These are phyloP conservation scores for Mystacides longicornis DNA, from an alignment of 2,888 invertebrate genomes.

Conservation along the genomic window DNA sequence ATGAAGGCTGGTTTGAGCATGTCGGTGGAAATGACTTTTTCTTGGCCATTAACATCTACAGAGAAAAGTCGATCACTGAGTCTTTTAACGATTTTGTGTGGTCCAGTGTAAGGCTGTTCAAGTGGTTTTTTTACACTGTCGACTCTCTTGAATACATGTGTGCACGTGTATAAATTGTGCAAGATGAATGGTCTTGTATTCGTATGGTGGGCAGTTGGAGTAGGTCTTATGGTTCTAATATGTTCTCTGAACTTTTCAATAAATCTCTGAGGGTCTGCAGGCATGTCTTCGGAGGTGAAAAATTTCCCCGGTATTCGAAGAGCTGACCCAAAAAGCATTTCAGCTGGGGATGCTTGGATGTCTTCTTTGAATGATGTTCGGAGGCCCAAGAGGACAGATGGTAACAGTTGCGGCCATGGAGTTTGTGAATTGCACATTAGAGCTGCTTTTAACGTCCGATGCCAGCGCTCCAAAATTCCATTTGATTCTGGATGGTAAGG, in stretches of 20 bases:
- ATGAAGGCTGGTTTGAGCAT: neutral
- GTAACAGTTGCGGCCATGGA: neutral
- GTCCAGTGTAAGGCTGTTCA: neutral
- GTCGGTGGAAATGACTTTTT: neutral
- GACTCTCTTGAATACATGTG: neutral
- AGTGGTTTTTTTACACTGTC: neutral
- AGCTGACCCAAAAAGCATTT: neutral
- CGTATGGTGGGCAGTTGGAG: neutral
- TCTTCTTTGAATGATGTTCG: neutral
- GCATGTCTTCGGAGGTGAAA: neutral
- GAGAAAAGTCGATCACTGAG: neutral
- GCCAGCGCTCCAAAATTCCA: too few relatives aligned
- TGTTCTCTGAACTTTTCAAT: neutral
- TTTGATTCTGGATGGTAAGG: too few relatives aligned
- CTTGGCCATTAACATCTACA: neutral
- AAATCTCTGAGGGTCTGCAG: neutral
- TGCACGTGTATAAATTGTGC: neutral
- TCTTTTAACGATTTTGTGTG: neutral
- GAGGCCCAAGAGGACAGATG: neutral
- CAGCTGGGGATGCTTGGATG: neutral
- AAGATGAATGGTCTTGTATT: neutral
- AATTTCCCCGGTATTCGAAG: neutral
- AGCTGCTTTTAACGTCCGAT: too few relatives aligned
- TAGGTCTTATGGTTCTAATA: neutral
- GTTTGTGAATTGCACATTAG: neutral